Evolutionary conservation across 2,797 vertebrate genomes (phyloP).

Genomic region (Sarcoramphus papa): DNA sequence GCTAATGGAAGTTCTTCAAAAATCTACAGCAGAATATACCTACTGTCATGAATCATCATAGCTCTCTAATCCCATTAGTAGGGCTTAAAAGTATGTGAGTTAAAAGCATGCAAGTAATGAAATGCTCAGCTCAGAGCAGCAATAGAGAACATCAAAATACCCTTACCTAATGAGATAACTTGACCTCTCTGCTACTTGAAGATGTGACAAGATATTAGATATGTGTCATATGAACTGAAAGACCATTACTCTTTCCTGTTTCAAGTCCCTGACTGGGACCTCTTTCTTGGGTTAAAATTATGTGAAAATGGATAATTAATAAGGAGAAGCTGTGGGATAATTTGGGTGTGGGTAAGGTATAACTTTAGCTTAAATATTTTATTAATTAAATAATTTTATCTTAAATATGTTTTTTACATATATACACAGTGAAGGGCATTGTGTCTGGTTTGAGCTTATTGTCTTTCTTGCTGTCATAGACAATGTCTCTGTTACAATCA

Average conservation of each 20-base stretch:
- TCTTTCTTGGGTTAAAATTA: not conserved
- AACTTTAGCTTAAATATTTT: not conserved
- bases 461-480: not conserved
- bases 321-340: not conserved
- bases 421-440: not conserved
- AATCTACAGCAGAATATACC: not conserved
- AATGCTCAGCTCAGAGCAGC: not conserved
- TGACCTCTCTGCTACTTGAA: not conserved
- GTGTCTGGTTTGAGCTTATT: not conserved
- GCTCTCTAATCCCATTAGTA: constrained; percentile 1
- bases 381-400: not conserved
- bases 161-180: not conserved
- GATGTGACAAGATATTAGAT: not conserved
- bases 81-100: not conserved
- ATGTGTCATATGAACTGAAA: not conserved
- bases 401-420: not conserved
- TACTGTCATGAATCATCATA: not conserved
- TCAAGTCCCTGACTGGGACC: not conserved
- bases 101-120: not conserved
- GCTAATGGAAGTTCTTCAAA: not conserved
- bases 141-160: not conserved
- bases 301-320: not conserved
- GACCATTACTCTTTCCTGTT: not conserved
- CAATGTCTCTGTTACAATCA: not conserved
- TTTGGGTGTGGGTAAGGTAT: not conserved